These are phyloP conservation scores for Monopterus albus DNA, from an alignment of 2,113 vertebrate genomes.

Conservation along the genomic window DNA sequence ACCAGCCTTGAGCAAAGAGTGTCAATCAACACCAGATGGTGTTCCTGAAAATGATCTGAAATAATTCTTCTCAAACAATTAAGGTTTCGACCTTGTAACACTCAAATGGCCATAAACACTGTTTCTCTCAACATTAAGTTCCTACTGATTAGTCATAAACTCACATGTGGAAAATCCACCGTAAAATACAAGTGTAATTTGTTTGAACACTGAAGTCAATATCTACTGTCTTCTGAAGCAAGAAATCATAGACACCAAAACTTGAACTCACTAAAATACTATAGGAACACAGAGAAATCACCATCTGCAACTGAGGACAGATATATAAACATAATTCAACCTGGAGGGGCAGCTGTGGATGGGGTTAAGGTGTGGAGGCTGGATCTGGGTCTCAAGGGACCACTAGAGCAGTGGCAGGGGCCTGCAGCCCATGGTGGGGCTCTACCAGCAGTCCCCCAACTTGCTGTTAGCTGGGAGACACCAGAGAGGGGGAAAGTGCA, in stretches of 20 bases:
- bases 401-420: conserved; percentile 70
- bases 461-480: conserved; percentile 59
- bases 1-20: background rate
- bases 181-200: background rate
- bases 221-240: too few species aligned
- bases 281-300: background rate
- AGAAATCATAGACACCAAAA: background rate
- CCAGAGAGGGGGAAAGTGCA: conserved; percentile 47
- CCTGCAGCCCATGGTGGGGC: conserved; percentile 71
- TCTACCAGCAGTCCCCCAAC: conserved; percentile 64
- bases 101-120: background rate
- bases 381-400: conserved; percentile 59
- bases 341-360: conserved; percentile 38
- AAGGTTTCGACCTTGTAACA: background rate
- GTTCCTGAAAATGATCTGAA: conserved; percentile 9
- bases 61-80: background rate
- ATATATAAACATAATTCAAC: conserved; percentile 41
- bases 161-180: background rate
- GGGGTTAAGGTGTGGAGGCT: conserved; percentile 46
- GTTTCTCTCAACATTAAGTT: conserved; percentile 5
- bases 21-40: background rate
- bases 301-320: conserved; percentile 22
- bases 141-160: conserved; percentile 5
- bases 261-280: background rate
- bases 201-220: background rate